Evolutionary conservation across 2,797 vertebrate species (phyloP), one percentile per base, ranked within the genome.

Genomic region (Natrix natrix): DNA sequence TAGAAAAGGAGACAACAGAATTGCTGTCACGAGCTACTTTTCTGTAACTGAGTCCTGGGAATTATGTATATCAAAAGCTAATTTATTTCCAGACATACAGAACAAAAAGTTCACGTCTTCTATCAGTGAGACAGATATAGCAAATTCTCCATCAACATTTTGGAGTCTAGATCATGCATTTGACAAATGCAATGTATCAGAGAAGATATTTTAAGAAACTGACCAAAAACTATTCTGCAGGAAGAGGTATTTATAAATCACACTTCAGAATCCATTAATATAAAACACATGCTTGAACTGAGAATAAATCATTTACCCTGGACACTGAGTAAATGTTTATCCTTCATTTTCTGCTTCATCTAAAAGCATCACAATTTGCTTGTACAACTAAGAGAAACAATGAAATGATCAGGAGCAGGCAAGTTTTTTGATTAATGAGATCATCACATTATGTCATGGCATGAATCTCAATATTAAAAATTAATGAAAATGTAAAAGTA

Each of bases 251-350:
- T 13, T 90, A 56, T 87, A 94, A 92, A 92, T 60, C 91, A 17
- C 66, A 95, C 61, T 94, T 59, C 22, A 24, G 52, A 83, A 83
- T 83, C 74, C 74, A 24, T 43, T 24, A 83, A 83, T 83, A 24
- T 83, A 83, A 83, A 83, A 43, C 10, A 83, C 37, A 83, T 24
- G 74, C 17, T 83, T 4, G 10, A 83, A 48, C 74, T 83, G 48
- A 48, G 74, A 83, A 48, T 48, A 48, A 48, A 83, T 83, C 37
- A 83, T 83, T 83, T 83, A 24, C 20, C 37, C 37, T 83, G 37
- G 37, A 74, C 32, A 26, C 52, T 48, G 74, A 48, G 20, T 48
- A 83, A 83, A 83, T 83, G 20, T 83, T 83, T 83, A 83, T 48
- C 74, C 20, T 83, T 83, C 37, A 83, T 83, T 83, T 83, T 83